Evolutionary conservation across 2,797 vertebrate genomes (phyloP).

Genomic region (Dallia pectoralis): DNA sequence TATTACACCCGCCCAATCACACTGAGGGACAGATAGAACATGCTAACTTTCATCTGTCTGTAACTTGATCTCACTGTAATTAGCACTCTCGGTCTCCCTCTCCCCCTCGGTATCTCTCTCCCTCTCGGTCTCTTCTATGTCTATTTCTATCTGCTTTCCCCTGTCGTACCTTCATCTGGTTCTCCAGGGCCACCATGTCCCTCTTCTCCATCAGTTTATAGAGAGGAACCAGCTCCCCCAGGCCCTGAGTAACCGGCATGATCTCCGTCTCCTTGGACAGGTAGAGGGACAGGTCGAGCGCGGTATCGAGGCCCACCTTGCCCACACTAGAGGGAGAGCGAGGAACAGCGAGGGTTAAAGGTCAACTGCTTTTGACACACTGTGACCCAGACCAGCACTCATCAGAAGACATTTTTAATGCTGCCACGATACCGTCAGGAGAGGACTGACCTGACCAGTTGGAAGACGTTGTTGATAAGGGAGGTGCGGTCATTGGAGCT

Average conservation of each 20-base stretch:
- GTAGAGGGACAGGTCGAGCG: conserved; percentile 86
- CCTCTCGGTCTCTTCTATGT: not conserved
- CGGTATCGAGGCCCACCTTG: conserved; percentile 81
- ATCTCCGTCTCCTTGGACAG: conserved; percentile 83
- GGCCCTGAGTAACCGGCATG: conserved; percentile 85
- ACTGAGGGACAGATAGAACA: too few species aligned
- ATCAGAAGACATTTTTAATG: not conserved
- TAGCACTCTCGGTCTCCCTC: not conserved
- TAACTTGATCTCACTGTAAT: too few species aligned
- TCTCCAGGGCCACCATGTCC: conserved; percentile 78
- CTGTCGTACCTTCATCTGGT: conserved; percentile 76
- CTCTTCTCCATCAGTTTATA: conserved; percentile 92
- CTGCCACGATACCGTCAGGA: not conserved
- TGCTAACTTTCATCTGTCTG: too few species aligned
- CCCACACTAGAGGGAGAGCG: conserved; percentile 68
- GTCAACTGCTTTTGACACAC: conserved; percentile 82
- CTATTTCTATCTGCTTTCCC: too few species aligned
- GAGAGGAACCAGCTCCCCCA: conserved; percentile 82
- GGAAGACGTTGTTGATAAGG: conserved; percentile 88
- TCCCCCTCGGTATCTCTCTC: conserved; percentile 58
- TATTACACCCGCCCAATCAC: too few species aligned
- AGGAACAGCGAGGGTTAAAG: conserved; percentile 45
- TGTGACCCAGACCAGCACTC: conserved; percentile 69
- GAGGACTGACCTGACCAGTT: conserved; percentile 83
- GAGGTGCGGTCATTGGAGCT: conserved; percentile 86